phyloP scores from a whole-genome alignment of 2,113 vertebrate species.

The Rynchops niger region DNA sequence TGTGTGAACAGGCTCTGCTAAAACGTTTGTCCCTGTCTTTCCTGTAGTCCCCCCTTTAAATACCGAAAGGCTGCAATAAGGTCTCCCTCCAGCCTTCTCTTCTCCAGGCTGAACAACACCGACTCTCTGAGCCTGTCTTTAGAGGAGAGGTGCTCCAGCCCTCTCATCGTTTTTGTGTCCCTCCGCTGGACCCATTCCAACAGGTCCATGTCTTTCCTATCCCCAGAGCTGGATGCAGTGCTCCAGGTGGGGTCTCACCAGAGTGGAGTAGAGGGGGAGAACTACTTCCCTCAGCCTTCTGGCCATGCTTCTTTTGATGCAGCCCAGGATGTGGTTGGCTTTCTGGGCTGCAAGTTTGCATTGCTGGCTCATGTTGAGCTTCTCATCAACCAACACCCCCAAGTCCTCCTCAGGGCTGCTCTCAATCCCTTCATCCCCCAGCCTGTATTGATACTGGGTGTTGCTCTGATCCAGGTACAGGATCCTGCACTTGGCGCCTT shows the following conservation, averaged over 20 bases:
- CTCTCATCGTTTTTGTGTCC: background rate
- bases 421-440: background rate
- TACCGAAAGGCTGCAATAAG: background rate
- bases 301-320: background rate
- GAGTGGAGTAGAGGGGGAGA: background rate
- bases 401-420: background rate
- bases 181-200: background rate
- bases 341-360: background rate
- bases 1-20: background rate
- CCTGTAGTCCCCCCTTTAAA: background rate
- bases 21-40: background rate
- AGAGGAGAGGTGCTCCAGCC: background rate
- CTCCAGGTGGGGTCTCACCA: background rate
- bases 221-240: background rate
- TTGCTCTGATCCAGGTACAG: background rate
- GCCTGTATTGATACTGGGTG: background rate
- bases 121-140: background rate
- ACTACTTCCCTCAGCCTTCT: background rate
- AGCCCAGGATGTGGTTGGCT: background rate
- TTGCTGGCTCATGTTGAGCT: background rate
- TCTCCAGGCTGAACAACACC: background rate
- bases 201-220: background rate
- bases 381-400: background rate
- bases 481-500: background rate
- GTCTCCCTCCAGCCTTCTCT: background rate